Evolutionary conservation across 2,113 vertebrate species (phyloP), one percentile per base, ranked within the genome.

Genomic region (Platanista minor): DNA sequence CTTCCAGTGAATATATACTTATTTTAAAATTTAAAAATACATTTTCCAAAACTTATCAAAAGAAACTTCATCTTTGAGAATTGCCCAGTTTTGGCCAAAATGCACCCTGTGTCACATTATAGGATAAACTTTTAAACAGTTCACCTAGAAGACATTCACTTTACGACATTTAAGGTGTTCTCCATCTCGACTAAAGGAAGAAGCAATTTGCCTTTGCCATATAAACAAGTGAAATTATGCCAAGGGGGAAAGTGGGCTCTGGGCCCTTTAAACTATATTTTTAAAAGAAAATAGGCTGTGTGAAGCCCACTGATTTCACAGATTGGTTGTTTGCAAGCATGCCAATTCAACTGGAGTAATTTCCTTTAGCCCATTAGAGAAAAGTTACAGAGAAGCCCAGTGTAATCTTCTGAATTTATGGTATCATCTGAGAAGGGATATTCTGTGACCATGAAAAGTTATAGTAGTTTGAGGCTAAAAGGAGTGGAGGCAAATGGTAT

Each of bases 381-480:
- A 93, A 93, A 85, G 71, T 95, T 92, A 92, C 27, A 96, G 77
- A 96, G 74, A 97, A 92, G 59, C 64, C 64, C 78, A 88, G 90
- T 78, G 57, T 91, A 95, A 90, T 95, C 95, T 95, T 90, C 86
- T 95, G 84, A 95, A 96, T 97, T 97, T 96, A 97, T 96, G 84
- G 84, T 95, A 95, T 96, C 90, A 96, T 96, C 94, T 94, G 90
- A 97, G 92, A 98, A 96, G 90, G 95, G 92, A 95, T 96, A 96
- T 94, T 93, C 93, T 94, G 96, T 96, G 80, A 96, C 95, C 93
- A 88, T 95, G 94, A 97, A 92, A 98, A 95, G 92, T 96, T 96
- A 96, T 85, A 91, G 94, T 89, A 93, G 90, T 95, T 96, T 96
- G 94, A 96, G 87, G 92, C 87, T 90, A 90, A 90, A 61, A 39